Percentiles rank a stretch among this genome's conserved stretches.
Evolutionary conservation across 2,797 vertebrate genomes (phyloP).

Genomic region (Serranus cabrilla): DNA sequence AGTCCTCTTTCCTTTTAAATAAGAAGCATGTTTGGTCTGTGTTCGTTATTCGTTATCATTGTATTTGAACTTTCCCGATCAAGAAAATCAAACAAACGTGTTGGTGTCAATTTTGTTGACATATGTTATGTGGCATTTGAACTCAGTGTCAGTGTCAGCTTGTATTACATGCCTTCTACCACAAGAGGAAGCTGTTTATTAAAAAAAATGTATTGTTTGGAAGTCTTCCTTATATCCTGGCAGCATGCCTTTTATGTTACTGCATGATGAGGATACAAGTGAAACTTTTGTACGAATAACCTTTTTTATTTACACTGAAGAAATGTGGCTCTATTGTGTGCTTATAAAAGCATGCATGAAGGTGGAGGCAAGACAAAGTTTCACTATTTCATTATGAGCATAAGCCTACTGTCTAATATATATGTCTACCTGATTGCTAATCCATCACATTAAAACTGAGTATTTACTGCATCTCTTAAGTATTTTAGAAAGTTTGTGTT

Average conservation of each 20-base stretch:
- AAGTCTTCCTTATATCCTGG: background rate
- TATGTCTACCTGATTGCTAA: background rate
- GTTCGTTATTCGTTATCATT: constrained; percentile 4
- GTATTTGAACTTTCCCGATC: background rate
- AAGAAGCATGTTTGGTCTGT: constrained; percentile 56
- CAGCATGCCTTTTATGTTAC: background rate
- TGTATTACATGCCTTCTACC: constrained; percentile 43
- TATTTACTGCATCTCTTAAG: background rate
- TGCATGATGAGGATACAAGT: background rate
- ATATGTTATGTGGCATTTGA: constrained; percentile 3
- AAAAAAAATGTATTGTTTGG: background rate
- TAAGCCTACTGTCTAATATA: background rate
- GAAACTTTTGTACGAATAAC: background rate
- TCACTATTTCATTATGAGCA: background rate
- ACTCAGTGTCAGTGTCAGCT: background rate
- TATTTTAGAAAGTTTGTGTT: background rate
- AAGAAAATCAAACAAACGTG: background rate
- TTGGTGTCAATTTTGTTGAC: background rate
- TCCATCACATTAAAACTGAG: background rate
- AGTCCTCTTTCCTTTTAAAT: background rate
- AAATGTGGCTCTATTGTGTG: background rate
- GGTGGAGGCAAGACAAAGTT: background rate
- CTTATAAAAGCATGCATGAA: background rate
- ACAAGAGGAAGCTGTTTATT: constrained; percentile 60
- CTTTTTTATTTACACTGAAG: background rate